Base-by-base conservation (phyloP, 2,797 vertebrate genomes). In the Eulemur albifrons region DNA sequence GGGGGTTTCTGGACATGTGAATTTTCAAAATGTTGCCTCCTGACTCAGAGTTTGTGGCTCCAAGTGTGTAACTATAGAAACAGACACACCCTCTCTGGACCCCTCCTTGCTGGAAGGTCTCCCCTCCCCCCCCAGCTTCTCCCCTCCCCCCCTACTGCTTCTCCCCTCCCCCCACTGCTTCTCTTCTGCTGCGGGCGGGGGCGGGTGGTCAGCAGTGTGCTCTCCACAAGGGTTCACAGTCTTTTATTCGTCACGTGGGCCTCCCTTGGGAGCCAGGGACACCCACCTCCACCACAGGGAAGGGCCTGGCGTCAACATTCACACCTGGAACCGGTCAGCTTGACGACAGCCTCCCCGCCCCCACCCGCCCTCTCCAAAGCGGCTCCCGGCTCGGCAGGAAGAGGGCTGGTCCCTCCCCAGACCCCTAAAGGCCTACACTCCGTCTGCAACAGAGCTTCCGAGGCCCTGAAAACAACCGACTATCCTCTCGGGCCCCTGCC, bases 201-300 rank as follows among this genome's bases (percentile, higher is more conserved):
- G 18, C 57, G 25, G 73, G 52, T 4, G 43, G 50, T 20, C 40
- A 85, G 40, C 27, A 3, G 2, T 5, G 1, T 23, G 5, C 59
- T n/a, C 59, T 73, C 86, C 38, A 45, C 4, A 54, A 32, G 76
- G 83, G 23, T 82, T 93, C 72, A 90, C 32, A 40, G 52, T 90
- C 89, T 87, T 97, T 97, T 97, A 97, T 97, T 97, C 77, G 72
- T 89, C 45, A 67, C 10, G 7, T 40, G 79, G 21, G 40, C 84
- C 83, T 61, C 65, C 52, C 45, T 61, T 45, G 45, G 87, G 72
- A 82, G 27, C 63, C 73, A 67, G 89, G 30, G n/a, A 57, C 69
- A 54, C 10, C 72, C 40, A 43, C 57, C 59, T 52, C 67, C 20
- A 13, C 77, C 59, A 70, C 70, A 50, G n/a, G 70, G n/a, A 50